These are phyloP conservation scores for Metellina segmentata DNA, from an alignment of 2,888 invertebrate genomes.

Conservation along the genomic window DNA sequence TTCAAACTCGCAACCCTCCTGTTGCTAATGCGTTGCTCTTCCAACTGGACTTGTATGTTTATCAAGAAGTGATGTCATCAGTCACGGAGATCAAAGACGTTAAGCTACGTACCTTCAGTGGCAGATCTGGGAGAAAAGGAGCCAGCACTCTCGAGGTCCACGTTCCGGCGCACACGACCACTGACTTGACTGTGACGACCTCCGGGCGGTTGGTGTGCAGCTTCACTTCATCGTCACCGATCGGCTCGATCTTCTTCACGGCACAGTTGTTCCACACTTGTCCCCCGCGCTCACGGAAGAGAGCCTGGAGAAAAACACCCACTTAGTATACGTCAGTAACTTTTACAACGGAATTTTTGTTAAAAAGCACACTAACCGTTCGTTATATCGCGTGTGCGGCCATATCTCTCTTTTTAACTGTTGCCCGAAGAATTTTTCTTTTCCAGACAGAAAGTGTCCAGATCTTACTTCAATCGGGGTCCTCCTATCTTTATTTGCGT, in stretches of 20 bases:
- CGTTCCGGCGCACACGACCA: conserved; percentile 56
- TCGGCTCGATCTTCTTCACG: conserved; percentile 19
- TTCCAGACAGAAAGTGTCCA: too few species aligned
- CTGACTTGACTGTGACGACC: conserved; percentile 23
- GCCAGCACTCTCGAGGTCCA: conserved; percentile 45
- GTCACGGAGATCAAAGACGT: too few species aligned
- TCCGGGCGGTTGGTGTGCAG: conserved; percentile 1
- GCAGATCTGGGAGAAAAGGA: conserved; percentile 20
- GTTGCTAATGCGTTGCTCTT: too few species aligned
- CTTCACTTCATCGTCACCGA: conserved; percentile 6
- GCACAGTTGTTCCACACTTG: conserved; percentile 50
- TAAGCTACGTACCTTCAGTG: conserved; percentile 27
- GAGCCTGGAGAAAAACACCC: conserved; percentile 15
- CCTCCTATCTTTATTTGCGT: not conserved
- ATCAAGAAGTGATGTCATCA: too few species aligned
- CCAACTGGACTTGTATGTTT: too few species aligned
- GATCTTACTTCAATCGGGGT: not conserved
- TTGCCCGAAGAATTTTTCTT: not conserved
- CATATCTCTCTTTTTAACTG: not conserved
- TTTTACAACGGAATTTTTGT: not conserved
- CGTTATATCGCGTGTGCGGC: not conserved
- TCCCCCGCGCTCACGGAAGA: conserved; percentile 48
- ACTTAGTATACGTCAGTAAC: not conserved
- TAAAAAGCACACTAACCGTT: not conserved
- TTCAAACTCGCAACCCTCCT: too few species aligned